These are phyloP conservation scores for Poeciliopsis turrubarensis DNA, from an alignment of 2,113 vertebrate genomes.

Conservation along the genomic window DNA sequence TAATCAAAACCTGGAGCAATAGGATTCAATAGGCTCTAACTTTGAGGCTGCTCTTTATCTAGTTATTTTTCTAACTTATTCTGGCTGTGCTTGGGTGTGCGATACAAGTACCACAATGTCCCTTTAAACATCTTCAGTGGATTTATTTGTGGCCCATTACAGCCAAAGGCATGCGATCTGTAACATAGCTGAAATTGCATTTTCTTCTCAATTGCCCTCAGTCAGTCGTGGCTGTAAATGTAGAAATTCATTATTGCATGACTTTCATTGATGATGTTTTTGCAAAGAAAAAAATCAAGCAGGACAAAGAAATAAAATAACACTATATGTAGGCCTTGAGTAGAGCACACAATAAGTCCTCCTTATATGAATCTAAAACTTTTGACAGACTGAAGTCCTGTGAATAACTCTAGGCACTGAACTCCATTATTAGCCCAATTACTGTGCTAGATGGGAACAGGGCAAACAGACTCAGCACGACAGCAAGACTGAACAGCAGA, in stretches of 20 bases:
- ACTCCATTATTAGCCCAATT: conserved; percentile 53
- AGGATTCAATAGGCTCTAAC: conserved; percentile 19
- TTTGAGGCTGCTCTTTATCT: conserved; percentile 19
- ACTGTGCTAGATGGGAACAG: conserved; percentile 23
- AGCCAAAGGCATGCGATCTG: conserved; percentile 13
- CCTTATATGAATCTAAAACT: conserved; percentile 41
- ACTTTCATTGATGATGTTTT: background rate
- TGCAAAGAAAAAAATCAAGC: background rate
- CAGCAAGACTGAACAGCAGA: conserved; percentile 29
- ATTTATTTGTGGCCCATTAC: conserved; percentile 26
- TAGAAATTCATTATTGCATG: background rate
- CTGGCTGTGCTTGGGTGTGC: conserved; percentile 20
- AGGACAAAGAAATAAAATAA: background rate
- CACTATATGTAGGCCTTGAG: background rate
- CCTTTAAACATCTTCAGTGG: conserved; percentile 42
- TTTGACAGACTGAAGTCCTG: conserved; percentile 28
- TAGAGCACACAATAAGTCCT: conserved; percentile 21
- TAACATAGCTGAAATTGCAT: conserved; percentile 8
- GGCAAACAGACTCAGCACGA: conserved; percentile 11
- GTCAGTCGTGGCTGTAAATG: background rate
- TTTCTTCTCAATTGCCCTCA: conserved; percentile 2
- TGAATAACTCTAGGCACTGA: conserved; percentile 24
- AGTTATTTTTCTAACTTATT: conserved; percentile 25
- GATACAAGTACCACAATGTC: conserved; percentile 19
- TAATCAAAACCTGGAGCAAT: conserved; percentile 10